Base-by-base conservation (phyloP, 1,140 invertebrate species). In the Lasioglossum albipes region DNA sequence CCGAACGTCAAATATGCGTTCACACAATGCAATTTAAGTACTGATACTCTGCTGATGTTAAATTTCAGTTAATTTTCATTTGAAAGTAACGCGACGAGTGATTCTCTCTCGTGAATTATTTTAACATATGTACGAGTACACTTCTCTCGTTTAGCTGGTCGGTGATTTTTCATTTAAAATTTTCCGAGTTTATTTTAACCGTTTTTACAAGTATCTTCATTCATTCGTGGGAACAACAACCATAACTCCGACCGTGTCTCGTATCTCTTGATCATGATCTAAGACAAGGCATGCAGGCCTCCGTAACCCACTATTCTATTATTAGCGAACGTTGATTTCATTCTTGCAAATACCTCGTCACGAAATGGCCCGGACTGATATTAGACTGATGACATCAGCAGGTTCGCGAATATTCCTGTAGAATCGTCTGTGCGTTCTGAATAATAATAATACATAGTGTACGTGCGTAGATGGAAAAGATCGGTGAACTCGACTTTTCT, bases 281-380 rank as follows among this genome's bases (percentile, higher is more conserved):
- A 70, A 77, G 66, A 41, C 57, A 20, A 70, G 75, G 36, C 42
- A 78, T 27, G 57, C 67, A 18, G 75, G 22, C 7, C 42, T 42
- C n/a, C 13, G 42, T 36, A 27, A 22, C 13, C 41, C n/a, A 9
- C 16, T 13, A 13, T 64, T 42, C 69, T 78, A 78, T 78, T 72
- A 78, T 54, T 72, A 78, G 76, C 45, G 20, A 72, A 72, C 69
- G 59, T 65, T 72, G 76, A 72, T 16, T 78, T 78, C 68, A 54
- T 72, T 78, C 59, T 41, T 72, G 52, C 16, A 22, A 27, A 64
- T 62, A 64, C 36, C 42, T 42, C 13, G 10, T 2, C 42, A 12
- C 20, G 52, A 52, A 36, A 62, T 20, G 57, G 13, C 45, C 6
- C 20, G 12, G 18, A 27, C 12, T 16, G 57, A 71, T 62, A 71